Evolutionary conservation across 2,797 vertebrate species (phyloP), one percentile per base, ranked within the genome.

Genomic region (Sternarchorhynchus goeldii): DNA sequence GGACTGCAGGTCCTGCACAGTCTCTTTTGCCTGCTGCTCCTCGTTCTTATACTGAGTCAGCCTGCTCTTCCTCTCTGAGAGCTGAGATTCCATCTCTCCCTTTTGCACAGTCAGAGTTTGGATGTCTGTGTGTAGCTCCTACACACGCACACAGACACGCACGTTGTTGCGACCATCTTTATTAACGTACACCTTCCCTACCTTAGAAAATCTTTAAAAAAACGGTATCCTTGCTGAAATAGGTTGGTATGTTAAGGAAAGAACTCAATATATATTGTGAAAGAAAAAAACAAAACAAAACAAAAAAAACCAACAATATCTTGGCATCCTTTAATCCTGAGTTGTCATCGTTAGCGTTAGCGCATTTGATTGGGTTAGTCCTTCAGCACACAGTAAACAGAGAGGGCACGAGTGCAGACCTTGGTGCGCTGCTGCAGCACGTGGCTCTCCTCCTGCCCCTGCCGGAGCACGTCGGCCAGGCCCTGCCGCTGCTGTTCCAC

Each of bases 61-160:
- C 20, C 92, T 91, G 7, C 82, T 65, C 85, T 86, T 94, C 57
- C 85, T 93, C 87, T 95, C 94, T 29, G 82, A 88, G 25, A 95
- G 82, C 69, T 94, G 92, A 18, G 86, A 88, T 62, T 90, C 92
- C 80, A 95, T 85, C 77, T 94, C 92, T 85, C 91, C 88, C 85
- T 90, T 95, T 84, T 94, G 92, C 83, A 81, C 80, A 73, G 85
- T 87, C 79, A 95, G 89, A 67, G 92, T 88, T 82, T 92, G 92
- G 63, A 95, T 76, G 80, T 93, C 83, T 10, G 76, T 84, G 73
- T 90, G 93, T 69, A 93, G 84, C 86, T 94, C 94, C 95, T 95
- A 79, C 67, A 80, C n/a, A 59, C 68, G 41, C 39, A 70, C 60
- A 41, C 25, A 64, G 31, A 71, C 70, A 64, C 25, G 14, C 3